Evolutionary conservation across 2,113 vertebrate genomes (phyloP), one percentile per base, ranked within the genome.

Genomic region (Neolamprologus tretocephalus): DNA sequence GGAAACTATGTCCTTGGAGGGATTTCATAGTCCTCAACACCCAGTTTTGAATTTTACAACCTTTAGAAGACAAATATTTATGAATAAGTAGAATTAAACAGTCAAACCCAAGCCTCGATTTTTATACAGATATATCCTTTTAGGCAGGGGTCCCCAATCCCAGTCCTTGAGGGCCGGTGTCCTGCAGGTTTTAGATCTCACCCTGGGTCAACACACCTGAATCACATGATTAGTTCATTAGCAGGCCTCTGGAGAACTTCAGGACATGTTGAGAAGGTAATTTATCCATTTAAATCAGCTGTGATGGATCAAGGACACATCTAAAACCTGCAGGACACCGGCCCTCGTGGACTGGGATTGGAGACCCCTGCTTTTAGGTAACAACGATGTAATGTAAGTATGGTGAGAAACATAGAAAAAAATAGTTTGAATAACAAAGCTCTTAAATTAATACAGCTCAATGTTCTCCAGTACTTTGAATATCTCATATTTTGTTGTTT

Each of bases 191-290:
- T 51, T 51, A n/a, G 49, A 9, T 51, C 49, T n/a, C 17, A 51
- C 4, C 5, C 17, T 51, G 49, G 49, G 49, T 51, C 49, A 51
- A 3, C 17, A 51, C 49, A 9, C 49, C 49, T 51, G 49, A 51
- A 51, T 51, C 49, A 51, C 3, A 51, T 51, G 17, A n/a, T 51
- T 2, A 9, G 17, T n/a, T 51, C 17, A n/a, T 2, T 51, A 51
- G 1, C 49, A 51, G 49, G 49, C 49, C 3, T 51, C 17, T 51
- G 49, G 17, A n/a, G 49, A n/a, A 51, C 9, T 51, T 2, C 6
- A 16, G 0, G 17, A 51, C 47, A 51, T 9, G 16, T 49, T 49
- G 49, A 51, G 49, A 0, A 51, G 49, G 1, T 51, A 1, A 51
- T 51, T 51, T 51, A 51, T 51, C 49, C 8, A 9, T 51, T 51